These are phyloP conservation scores for Chaenodraco wilsoni DNA, from an alignment of 2,797 vertebrate genomes.

Conservation along the genomic window DNA sequence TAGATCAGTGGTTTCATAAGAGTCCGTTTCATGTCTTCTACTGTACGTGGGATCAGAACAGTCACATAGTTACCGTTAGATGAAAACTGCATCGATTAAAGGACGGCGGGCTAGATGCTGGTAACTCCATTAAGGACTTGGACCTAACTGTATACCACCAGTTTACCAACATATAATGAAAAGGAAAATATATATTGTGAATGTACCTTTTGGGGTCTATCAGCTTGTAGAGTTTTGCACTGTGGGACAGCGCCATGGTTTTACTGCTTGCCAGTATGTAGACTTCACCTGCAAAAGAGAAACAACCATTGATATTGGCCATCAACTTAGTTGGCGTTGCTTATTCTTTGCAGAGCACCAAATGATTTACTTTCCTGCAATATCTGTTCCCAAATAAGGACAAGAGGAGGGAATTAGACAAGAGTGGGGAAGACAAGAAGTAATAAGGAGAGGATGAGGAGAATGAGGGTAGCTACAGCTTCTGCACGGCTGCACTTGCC, in stretches of 20 bases:
- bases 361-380: conserved; percentile 11
- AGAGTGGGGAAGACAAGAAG: conserved; percentile 19
- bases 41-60: conserved; percentile 12
- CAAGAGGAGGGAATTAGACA: not conserved
- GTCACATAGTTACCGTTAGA: conserved; percentile 11
- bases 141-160: conserved; percentile 22
- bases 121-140: conserved; percentile 17
- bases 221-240: conserved; percentile 97
- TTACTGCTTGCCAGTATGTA: conserved; percentile 97
- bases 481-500: conserved; percentile 70
- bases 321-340: conserved; percentile 23
- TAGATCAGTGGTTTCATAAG: conserved; percentile 9
- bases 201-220: conserved; percentile 96
- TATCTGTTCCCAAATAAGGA: conserved; percentile 13
- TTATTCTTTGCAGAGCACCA: conserved; percentile 6
- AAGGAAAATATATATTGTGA: not conserved
- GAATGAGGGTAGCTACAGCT: conserved; percentile 37
- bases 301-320: conserved; percentile 15
- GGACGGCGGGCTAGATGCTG: conserved; percentile 5
- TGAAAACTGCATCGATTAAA: conserved; percentile 19
- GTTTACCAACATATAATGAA: conserved; percentile 26
- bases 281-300: conserved; percentile 89
- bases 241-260: conserved; percentile 93
- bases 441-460: conserved; percentile 29
- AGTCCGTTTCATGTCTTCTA: conserved; percentile 13